Base-by-base conservation (phyloP, 2,797 vertebrate genomes). In the Gymnopithys bicolor region DNA sequence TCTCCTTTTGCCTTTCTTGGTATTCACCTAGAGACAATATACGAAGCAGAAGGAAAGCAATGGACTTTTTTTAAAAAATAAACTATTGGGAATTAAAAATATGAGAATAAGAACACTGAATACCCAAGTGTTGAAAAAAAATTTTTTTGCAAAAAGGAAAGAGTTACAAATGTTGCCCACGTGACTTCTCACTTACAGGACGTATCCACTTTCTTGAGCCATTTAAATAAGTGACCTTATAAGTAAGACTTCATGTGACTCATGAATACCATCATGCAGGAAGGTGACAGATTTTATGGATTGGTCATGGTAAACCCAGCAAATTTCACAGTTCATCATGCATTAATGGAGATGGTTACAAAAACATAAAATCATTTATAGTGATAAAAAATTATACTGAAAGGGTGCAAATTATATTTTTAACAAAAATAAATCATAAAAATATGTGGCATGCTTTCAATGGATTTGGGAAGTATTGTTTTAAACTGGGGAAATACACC, bases 321-420 rank as follows among this genome's bases (percentile, higher is more conserved):
- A 91, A 95, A 87, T 91, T 95, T 88, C 82, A 92, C 45, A 84
- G 71, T 90, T 96, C 92, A 23, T 92, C 86, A 92, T 59, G 75
- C 79, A 76, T 76, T 96, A 95, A 94, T 75, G 53, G 67, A 92
- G 49, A 64, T 41, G n/a, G n/a, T 48, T 95, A 53, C 93, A 74
- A 75, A 94, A 96, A 85, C 48, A 86, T 52, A 51, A 93, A 92
- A 39, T 77, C 5, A 30, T 91, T 94, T 75, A 82, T 73, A 87
- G 32, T 58, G 45, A 95, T 39, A 90, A 95, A 90, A 73, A 78
- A 75, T 59, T 0, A 58, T 84, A 91, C 70, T 66, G 66, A 81
- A 53, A 83, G 56, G 9, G 86, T 93, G 87, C 37, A 93, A 84
- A 45, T 19, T 93, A 70, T 84, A 19, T 82, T 92, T 93, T 60